A percentile compares a stretch with the other conserved stretches of the same genome.
phyloP scores from a whole-genome alignment of 1,140 invertebrate genomes.

The Uloborus diversus region DNA sequence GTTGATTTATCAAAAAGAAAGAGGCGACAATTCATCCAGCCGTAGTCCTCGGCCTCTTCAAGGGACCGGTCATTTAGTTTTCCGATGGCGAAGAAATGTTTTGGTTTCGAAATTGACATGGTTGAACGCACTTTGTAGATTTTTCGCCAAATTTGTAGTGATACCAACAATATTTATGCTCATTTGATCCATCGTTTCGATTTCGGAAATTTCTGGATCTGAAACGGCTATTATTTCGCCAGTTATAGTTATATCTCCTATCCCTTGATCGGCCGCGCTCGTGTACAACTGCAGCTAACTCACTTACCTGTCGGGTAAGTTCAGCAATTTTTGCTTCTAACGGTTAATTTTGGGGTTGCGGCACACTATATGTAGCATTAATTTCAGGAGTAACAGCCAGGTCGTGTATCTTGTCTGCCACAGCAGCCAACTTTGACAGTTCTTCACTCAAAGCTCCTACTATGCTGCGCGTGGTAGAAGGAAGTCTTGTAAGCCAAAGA shows the following conservation, averaged over 20 bases:
- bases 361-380: not conserved
- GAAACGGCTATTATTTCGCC: not conserved
- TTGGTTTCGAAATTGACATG: not conserved
- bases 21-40: not conserved
- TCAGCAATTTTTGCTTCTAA: not conserved
- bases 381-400: not conserved
- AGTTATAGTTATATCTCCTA: not conserved
- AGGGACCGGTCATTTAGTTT: not conserved
- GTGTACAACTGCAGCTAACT: not conserved
- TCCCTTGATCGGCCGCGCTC: not conserved
- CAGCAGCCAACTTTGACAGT: not conserved
- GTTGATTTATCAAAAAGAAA: not conserved
- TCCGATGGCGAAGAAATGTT: not conserved
- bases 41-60: not conserved
- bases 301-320: not conserved
- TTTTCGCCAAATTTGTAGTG: conserved; percentile 40
- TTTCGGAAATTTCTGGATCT: not conserved
- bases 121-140: conserved; percentile 24
- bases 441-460: not conserved
- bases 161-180: not conserved
- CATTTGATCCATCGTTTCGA: not conserved
- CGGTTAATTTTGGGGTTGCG: not conserved
- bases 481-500: not conserved
- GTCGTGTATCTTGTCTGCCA: not conserved
- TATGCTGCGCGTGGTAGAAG: not conserved